phyloP scores from a whole-genome alignment of 2,113 vertebrate genomes.

The Aegypius monachus region DNA sequence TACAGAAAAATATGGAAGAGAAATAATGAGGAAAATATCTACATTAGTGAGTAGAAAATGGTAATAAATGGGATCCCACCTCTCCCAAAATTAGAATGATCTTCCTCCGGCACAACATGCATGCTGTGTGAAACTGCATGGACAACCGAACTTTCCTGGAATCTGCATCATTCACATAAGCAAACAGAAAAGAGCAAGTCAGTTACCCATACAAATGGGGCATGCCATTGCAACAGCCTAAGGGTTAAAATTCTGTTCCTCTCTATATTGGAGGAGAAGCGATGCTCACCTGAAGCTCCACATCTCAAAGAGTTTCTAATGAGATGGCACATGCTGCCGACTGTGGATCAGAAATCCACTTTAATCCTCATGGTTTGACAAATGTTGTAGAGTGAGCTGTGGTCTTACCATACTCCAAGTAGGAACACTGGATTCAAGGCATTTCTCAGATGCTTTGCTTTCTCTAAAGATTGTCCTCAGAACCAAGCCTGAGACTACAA shows the following conservation, averaged over 20 bases:
- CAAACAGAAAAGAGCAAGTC: not conserved
- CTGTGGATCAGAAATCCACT: not conserved
- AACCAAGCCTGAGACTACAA: not conserved
- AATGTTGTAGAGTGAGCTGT: not conserved
- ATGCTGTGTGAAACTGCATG: not conserved
- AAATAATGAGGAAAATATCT: not conserved
- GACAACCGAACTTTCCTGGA: not conserved
- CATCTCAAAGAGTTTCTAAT: not conserved
- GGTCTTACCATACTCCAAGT: accelerated
- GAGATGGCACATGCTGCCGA: not conserved
- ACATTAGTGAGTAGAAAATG: not conserved
- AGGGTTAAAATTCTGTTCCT: not conserved
- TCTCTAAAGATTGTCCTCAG: not conserved
- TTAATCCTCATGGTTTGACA: not conserved
- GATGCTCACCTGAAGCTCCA: not conserved
- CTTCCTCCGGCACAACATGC: not conserved
- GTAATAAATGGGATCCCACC: not conserved
- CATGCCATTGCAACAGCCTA: not conserved
- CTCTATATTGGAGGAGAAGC: not conserved
- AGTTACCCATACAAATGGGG: not conserved
- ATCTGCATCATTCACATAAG: not conserved
- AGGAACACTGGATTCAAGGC: not conserved
- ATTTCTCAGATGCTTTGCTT: not conserved
- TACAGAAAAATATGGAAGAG: not conserved
- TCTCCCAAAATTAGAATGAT: not conserved